Evolutionary conservation across 2,113 vertebrate species (phyloP), one percentile per base, ranked within the genome.

Genomic region (Miniopterus natalensis): DNA sequence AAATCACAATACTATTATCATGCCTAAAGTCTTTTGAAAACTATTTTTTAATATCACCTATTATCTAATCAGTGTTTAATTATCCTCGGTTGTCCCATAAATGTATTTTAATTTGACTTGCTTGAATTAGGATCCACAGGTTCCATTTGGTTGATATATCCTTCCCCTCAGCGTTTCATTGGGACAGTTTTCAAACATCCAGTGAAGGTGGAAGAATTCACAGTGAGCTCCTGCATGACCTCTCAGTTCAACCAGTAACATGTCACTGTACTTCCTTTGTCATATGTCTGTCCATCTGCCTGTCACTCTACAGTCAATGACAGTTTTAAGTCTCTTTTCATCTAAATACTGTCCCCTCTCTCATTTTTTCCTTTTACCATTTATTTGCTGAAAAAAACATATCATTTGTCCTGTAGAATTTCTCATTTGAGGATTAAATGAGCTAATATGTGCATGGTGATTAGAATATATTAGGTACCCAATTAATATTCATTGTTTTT

Each of bases 181-280:
- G 40, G 31, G 63, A 57, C 20, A 51, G 7, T 79, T 78, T 57
- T 40, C 31, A 71, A 49, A 77, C 17, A n/a, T 10, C 45, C 31
- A n/a, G 29, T 0, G 4, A 77, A 47, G 10, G 9, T 13, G 47
- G 53, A 66, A 61, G 71, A 47, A 47, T 31, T 47, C 51, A 45
- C 42, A 23, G n/a, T 2, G 27, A 81, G 66, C 1, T 0, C 4
- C 11, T 6, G 65, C 17, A 0, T 14, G 3, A 53, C 2, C 25
- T 10, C 55, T 21, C 18, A 31, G 17, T 11, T 8, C 51, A 51
- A 9, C 42, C 4, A 3, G 51, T 47, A 15, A 36, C n/a, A 5
- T 4, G 40, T 45, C 27, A 15, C 61, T 14, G 10, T 23, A 15
- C 27, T 36, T 66, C 42, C 4, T 74, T 20, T 20, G n/a, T 21